phyloP scores from a whole-genome alignment of 1,140 invertebrate species.

The Hyposmocoma kahamanoa region DNA sequence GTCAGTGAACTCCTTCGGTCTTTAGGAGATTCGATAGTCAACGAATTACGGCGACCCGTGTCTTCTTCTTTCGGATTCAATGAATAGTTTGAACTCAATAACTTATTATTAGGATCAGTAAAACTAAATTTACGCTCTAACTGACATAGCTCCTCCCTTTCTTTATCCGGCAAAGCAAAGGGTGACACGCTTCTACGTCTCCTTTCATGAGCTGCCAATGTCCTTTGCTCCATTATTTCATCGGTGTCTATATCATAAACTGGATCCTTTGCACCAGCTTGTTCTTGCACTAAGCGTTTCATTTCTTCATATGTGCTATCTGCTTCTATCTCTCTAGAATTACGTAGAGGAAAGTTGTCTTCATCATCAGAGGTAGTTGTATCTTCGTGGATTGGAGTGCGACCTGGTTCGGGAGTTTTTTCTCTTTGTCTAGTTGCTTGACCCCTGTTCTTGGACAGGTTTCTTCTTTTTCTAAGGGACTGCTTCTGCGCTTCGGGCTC shows the following conservation, averaged over 20 bases:
- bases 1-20: conserved; percentile 38
- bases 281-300: conserved; percentile 62
- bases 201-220: conserved; percentile 57
- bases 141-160: conserved; percentile 38
- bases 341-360: conserved; percentile 39
- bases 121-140: conserved; percentile 68
- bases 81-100: conserved; percentile 59
- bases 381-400: conserved; percentile 53
- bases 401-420: conserved; percentile 74
- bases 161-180: conserved; percentile 60
- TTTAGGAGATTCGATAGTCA: conserved; percentile 33
- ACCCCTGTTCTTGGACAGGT: conserved; percentile 71
- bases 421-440: conserved; percentile 68
- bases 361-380: conserved; percentile 69
- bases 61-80: conserved; percentile 57
- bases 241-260: conserved; percentile 66
- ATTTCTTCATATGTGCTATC: conserved; percentile 69
- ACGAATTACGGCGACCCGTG: conserved; percentile 33
- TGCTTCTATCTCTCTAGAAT: conserved; percentile 62
- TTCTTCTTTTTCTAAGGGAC: conserved; percentile 68
- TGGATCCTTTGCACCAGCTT: conserved; percentile 59
- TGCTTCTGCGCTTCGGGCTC: conserved; percentile 59
- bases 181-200: conserved; percentile 69
- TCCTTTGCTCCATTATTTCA: conserved; percentile 59
- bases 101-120: conserved; percentile 67